Conservation (phyloP, 2,888 invertebrate genomes). For the Vandiemenella viatica region DNA sequence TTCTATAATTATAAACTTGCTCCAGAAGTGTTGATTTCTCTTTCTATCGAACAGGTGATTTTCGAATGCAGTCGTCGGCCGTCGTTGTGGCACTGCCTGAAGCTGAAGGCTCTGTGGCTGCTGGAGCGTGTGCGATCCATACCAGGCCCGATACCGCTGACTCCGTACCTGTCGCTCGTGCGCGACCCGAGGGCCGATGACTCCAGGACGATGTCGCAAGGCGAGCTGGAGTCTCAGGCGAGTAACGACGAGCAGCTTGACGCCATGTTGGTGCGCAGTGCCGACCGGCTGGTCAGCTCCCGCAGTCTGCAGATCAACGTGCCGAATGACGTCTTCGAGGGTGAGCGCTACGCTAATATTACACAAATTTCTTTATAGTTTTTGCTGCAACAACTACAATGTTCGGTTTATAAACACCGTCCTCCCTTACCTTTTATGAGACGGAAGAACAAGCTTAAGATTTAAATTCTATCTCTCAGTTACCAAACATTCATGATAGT, state of each 20-base stretch:
- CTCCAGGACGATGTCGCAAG: conserved; percentile 2
- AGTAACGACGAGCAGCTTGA: conserved; percentile 16
- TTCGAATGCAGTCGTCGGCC: conserved; percentile 4
- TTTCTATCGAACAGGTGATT: too few species aligned
- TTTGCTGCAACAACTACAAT: too few species aligned
- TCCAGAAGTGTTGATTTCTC: too few species aligned
- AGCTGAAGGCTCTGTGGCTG: conserved; percentile 14
- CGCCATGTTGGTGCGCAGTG: conserved; percentile 27
- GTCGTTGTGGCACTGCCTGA: conserved; percentile 12
- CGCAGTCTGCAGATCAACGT: conserved; percentile 29
- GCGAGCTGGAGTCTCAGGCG: conserved; percentile 12
- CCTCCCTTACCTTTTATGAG: too few species aligned
- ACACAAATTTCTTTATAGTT: too few species aligned
- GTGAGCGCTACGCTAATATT: too few species aligned
- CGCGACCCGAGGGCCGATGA: conserved; percentile 5
- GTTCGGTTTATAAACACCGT: too few species aligned
- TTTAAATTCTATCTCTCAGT: too few species aligned
- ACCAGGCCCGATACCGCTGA: conserved; percentile 7
- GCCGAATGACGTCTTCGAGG: conserved; percentile 28
- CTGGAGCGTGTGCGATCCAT: conserved; percentile 10
- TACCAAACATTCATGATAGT: too few species aligned
- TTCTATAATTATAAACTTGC: too few species aligned
- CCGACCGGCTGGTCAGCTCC: conserved; percentile 30
- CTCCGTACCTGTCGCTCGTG: conserved; percentile 11
- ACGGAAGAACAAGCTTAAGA: too few species aligned